phyloP scores from a whole-genome alignment of 2,797 vertebrate species.

The Aldrovandia affinis region DNA sequence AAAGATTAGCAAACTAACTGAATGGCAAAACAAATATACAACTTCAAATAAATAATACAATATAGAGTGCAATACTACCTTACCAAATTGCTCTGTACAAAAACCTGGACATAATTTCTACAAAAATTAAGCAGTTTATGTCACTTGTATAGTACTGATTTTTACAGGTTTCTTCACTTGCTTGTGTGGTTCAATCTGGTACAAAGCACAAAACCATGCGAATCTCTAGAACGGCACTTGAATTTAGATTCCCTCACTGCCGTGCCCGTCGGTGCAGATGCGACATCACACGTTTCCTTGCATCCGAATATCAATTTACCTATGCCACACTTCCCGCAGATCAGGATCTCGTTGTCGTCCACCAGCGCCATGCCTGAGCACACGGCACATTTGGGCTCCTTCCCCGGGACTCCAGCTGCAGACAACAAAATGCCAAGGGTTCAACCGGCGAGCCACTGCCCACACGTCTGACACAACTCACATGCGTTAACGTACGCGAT shows the following conservation, averaged over 20 bases:
- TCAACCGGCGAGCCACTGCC: not conserved
- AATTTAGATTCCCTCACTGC: not conserved
- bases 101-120: not conserved
- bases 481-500: not conserved
- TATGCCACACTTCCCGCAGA: slow-evolving; percentile 95
- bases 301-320: slow-evolving; percentile 79
- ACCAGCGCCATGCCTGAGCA: slow-evolving; percentile 79
- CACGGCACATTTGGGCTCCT: slow-evolving; percentile 89
- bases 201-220: no score
- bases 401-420: slow-evolving; percentile 88
- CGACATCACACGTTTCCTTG: not conserved
- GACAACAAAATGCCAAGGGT: slow-evolving; percentile 32
- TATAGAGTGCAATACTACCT: not conserved
- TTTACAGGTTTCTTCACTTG: no score
- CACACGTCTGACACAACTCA: not conserved
- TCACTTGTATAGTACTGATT: no score
- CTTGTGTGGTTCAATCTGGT: no score
- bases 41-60: no score
- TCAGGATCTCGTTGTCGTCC: slow-evolving; percentile 84
- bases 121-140: no score
- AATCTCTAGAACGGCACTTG: not conserved
- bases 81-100: not conserved
- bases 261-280: not conserved
- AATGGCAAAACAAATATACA: no score
- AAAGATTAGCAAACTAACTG: not conserved